Percentiles rank a stretch among this genome's conserved stretches.
Evolutionary conservation across 2,113 vertebrate species (phyloP).

Genomic region (Corynorhinus townsendii): DNA sequence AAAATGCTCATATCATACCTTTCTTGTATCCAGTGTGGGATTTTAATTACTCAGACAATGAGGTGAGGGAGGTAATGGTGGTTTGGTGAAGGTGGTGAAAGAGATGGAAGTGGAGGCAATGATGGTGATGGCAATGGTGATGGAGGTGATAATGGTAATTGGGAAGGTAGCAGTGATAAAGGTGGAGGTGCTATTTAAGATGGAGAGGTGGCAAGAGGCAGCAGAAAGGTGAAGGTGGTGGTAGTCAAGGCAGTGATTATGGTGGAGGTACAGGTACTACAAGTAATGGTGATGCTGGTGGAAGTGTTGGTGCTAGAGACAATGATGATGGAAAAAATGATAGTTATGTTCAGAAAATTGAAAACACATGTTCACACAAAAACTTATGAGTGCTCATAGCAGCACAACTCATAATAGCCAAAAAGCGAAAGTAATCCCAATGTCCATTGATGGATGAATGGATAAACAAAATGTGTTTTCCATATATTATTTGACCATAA

Average conservation of each 20-base stretch:
- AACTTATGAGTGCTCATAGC: not conserved
- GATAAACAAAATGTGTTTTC: not conserved
- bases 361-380: not conserved
- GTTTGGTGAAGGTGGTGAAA: not conserved
- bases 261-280: not conserved
- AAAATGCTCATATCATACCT: not conserved
- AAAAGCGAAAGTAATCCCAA: not conserved
- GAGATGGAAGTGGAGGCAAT: not conserved
- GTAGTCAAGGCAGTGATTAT: fast-evolving
- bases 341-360: not conserved
- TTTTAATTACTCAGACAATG: conserved; percentile 28
- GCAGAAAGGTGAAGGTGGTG: not conserved
- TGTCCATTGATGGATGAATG: not conserved
- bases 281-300: not conserved
- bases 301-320: not conserved
- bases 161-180: not conserved
- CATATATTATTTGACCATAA: not conserved
- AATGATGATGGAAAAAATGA: not conserved
- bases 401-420: not conserved
- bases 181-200: not conserved
- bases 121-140: not conserved
- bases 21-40: not conserved
- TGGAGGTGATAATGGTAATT: not conserved
- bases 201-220: not conserved
- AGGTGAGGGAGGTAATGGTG: not conserved